Evolutionary conservation across 2,797 vertebrate genomes (phyloP), one percentile per base, ranked within the genome.

Genomic region (Peromyscus attwateri): DNA sequence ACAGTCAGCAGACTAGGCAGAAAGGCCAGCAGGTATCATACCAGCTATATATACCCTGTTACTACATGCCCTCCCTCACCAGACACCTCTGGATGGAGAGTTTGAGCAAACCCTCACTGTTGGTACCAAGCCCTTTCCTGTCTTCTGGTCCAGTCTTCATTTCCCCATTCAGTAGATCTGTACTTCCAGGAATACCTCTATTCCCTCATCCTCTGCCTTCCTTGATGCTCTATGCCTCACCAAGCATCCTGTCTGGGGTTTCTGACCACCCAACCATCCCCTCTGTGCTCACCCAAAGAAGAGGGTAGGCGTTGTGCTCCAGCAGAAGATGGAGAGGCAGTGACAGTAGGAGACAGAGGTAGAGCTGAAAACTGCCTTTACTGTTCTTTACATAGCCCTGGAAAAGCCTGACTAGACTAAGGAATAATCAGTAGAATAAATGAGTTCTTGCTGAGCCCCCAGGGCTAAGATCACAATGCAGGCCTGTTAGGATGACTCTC

Each of bases 401-500:
- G 52, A 43, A 68, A 91, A 94, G 46, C 43, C 68, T 83, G 27
- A n/a, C 5, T 43, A 95, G 90, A 94, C 57, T 75, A 60, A 87
- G 70, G 43, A 75, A 91, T 60, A 93, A 89, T 77, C 37, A 2
- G 37, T 8, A 68, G 83, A 87, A 70, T 75, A 75, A 95, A 19
- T 76, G 29, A 16, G 11, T 55, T 94, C 31, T 82, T 93, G 52
- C 55, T 87, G 21, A 93, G 40, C 29, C 19, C 43, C 29, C 23
- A 77, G 0, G n/a, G 31, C 49, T 70, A 70, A 87, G 23, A 77
- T 49, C 21, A 21, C 27, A 90, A 0, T 52, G 92, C 19, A 88
- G 40, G n/a, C 29, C 73, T 46, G 64, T 64, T 64, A 14, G 3
- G n/a, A 68, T 70, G 64, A 6, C 66, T 84, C 89, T 89, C 83